These are phyloP conservation scores for Aphelenchoides fujianensis DNA, from an alignment of 1,140 invertebrate genomes.

Conservation along the genomic window DNA sequence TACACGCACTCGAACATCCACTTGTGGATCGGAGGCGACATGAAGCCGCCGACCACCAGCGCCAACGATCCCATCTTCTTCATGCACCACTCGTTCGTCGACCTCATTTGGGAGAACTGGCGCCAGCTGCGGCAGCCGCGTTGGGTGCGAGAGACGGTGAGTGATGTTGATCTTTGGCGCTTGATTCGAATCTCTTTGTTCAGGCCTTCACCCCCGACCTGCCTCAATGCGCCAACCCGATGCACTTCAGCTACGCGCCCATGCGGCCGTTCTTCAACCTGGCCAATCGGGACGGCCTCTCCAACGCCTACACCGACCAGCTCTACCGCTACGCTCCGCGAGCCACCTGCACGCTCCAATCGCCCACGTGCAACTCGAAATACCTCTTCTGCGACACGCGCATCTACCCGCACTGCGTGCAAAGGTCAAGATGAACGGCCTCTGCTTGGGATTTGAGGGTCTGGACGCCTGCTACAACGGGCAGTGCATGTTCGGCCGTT, in stretches of 20 bases:
- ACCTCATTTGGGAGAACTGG: conserved; percentile 63
- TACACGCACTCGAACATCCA: conserved; percentile 61
- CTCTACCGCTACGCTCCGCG: conserved; percentile 58
- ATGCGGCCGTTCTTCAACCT: conserved; percentile 57
- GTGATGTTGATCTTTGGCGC: background rate
- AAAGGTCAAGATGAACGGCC: conserved; percentile 59
- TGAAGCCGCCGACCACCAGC: conserved; percentile 49
- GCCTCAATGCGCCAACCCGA: conserved; percentile 52
- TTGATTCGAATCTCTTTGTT: conserved; percentile 20
- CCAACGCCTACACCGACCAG: conserved; percentile 60
- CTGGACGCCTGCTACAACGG: conserved; percentile 56
- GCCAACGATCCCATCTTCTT: conserved; percentile 64
- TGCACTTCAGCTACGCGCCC: conserved; percentile 57
- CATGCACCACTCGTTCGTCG: conserved; percentile 65
- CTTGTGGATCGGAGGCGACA: conserved; percentile 60
- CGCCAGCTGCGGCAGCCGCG: conserved; percentile 52
- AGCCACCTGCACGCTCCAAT: conserved; percentile 45
- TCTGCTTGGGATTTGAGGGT: conserved; percentile 55
- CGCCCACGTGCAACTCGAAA: conserved; percentile 58
- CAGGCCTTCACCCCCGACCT: conserved; percentile 55
- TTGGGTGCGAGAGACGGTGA: conserved; percentile 39
- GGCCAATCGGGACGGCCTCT: conserved; percentile 56
- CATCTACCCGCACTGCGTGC: conserved; percentile 60
- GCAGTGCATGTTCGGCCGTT: conserved; percentile 52
- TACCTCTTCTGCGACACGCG: conserved; percentile 60